phyloP scores from a whole-genome alignment of 2,113 vertebrate genomes.

The Crocuta crocuta region DNA sequence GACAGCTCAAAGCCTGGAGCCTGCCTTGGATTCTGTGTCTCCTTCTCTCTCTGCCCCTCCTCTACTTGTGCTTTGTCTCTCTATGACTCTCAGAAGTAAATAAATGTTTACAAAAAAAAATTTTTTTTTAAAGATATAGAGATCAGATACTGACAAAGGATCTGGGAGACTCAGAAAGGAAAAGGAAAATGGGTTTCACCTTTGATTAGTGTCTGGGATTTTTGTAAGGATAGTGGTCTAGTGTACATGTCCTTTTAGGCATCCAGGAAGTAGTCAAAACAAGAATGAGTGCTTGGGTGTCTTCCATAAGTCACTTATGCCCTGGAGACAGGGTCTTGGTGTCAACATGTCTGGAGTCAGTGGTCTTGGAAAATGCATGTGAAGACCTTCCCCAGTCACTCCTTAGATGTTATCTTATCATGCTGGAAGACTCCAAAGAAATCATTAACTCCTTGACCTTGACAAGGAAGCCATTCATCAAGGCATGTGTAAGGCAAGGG shows the following conservation, averaged over 20 bases:
- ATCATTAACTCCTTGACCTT: not conserved
- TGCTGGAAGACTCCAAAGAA: not conserved
- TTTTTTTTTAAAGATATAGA: not conserved
- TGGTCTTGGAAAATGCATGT: not conserved
- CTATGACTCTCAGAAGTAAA: no score
- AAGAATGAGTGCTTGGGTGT: not conserved
- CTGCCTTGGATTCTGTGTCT: no score
- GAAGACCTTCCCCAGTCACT: not conserved
- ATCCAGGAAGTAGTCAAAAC: not conserved
- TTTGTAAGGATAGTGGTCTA: not conserved
- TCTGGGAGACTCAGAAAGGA: not conserved
- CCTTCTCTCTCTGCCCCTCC: no score
- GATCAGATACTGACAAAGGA: not conserved
- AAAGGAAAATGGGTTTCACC: not conserved
- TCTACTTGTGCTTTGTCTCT: no score
- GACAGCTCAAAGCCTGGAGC: no score
- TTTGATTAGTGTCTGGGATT: not conserved
- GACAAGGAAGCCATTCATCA: not conserved
- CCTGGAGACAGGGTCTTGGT: not conserved
- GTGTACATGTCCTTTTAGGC: not conserved
- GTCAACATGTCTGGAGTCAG: not conserved
- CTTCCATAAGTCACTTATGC: not conserved
- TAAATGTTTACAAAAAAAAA: no score
- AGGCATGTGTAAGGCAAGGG: not conserved
- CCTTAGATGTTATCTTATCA: not conserved